These are phyloP conservation scores for Dryobates pubescens DNA, from an alignment of 2,797 vertebrate species.

Conservation along the genomic window DNA sequence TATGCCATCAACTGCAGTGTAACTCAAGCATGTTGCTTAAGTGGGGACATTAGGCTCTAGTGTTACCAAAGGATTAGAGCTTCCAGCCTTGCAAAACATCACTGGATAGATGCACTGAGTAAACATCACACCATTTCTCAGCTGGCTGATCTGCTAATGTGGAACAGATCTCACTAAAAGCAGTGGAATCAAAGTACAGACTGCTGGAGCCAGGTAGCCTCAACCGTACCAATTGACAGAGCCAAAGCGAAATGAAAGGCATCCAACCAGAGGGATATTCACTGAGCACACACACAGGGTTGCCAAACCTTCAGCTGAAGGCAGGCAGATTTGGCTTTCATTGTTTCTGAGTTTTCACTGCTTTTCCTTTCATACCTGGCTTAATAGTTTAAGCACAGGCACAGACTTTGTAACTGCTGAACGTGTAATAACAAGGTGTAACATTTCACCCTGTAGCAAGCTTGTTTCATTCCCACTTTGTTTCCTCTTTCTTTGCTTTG, in stretches of 20 bases:
- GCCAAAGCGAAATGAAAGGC: conserved; percentile 20
- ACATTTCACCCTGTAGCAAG: background rate
- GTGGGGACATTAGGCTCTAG: background rate
- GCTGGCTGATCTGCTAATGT: background rate
- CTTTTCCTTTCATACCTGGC: background rate
- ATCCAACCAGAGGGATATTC: conserved; percentile 1
- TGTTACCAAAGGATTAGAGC: conserved; percentile 1
- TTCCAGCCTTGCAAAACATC: background rate
- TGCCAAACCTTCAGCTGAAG: background rate
- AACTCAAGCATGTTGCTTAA: background rate
- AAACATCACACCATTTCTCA: background rate
- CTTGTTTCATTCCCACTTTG: background rate
- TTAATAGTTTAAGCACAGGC: background rate
- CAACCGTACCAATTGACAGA: background rate
- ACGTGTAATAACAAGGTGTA: background rate
- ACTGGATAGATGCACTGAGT: background rate
- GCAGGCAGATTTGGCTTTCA: background rate
- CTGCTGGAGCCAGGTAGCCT: conserved; percentile 37
- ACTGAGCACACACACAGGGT: background rate
- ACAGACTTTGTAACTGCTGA: background rate
- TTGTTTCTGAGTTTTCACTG: background rate
- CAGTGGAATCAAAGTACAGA: conserved; percentile 11
- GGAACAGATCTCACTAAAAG: background rate
- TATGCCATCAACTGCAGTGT: background rate
- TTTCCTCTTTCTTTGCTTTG: background rate